Evolutionary conservation across 2,797 vertebrate species (phyloP).

Genomic region (Podarcis siculus): DNA sequence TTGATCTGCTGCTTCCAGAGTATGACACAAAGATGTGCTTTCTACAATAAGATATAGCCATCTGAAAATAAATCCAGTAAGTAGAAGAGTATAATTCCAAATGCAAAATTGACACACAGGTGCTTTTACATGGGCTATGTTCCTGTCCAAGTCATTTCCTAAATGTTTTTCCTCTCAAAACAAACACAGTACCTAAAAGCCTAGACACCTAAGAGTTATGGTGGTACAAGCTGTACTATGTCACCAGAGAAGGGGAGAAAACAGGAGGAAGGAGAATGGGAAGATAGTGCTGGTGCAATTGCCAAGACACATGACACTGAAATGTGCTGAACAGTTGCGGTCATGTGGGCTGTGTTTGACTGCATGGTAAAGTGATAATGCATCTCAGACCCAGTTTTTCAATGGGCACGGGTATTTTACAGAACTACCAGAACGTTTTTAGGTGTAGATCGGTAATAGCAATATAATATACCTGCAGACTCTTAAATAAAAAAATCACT

Average conservation of each 20-base stretch:
- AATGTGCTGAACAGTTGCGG: neutral
- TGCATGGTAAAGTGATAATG: neutral
- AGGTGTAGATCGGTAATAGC: neutral
- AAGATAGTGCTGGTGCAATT: neutral
- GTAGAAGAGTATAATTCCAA: neutral
- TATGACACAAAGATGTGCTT: neutral
- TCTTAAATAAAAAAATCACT: neutral
- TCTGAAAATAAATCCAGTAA: neutral
- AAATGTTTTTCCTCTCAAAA: neutral
- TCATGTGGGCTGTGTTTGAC: neutral
- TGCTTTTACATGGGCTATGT: neutral
- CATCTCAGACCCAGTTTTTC: neutral
- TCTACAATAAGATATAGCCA: neutral
- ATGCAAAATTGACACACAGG: neutral
- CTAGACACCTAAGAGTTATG: neutral
- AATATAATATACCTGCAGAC: neutral
- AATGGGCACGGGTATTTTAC: neutral
- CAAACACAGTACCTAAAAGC: neutral
- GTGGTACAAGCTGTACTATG: neutral
- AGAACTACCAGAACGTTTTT: neutral
- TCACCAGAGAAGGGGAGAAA: neutral
- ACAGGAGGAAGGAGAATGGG: neutral
- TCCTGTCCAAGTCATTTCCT: neutral
- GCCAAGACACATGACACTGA: neutral
- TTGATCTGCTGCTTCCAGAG: neutral